phyloP scores from a whole-genome alignment of 1,140 invertebrate genomes.

The Neodiprion virginianus region DNA sequence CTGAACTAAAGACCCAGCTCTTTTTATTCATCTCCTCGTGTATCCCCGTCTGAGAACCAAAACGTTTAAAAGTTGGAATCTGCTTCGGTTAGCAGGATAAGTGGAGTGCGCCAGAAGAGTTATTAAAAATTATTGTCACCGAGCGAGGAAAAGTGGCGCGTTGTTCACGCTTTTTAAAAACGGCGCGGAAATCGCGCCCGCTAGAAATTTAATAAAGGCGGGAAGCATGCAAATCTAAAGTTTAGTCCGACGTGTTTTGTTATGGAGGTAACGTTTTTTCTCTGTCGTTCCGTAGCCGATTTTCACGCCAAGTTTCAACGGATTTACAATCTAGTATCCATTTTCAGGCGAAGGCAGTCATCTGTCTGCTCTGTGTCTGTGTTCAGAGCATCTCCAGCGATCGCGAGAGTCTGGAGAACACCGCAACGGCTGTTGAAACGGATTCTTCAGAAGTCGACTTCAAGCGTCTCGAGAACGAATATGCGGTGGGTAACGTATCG shows the following conservation, averaged over 20 bases:
- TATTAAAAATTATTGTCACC: conserved; percentile 5
- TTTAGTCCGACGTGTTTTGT: conserved; percentile 34
- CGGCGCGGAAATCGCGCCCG: neutral
- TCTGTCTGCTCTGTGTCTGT: neutral
- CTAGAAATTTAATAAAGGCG: conserved; percentile 28
- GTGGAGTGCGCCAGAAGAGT: conserved; percentile 26
- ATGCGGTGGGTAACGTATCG: conserved; percentile 5
- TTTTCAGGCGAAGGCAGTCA: neutral
- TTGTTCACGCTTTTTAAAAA: conserved; percentile 40
- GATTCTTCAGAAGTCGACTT: neutral
- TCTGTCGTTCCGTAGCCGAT: neutral
- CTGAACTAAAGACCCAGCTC: neutral
- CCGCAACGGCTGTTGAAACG: neutral
- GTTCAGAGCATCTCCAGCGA: neutral
- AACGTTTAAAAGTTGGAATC: neutral
- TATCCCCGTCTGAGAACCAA: neutral
- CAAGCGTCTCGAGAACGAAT: conserved; percentile 1
- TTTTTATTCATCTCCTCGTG: neutral
- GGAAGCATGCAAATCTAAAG: neutral
- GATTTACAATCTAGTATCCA: neutral
- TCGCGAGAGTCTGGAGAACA: neutral
- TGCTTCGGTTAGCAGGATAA: conserved; percentile 24
- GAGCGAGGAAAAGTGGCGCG: conserved; percentile 25
- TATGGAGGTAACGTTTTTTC: conserved; percentile 19
- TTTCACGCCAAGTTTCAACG: neutral